Evolutionary conservation across 2,888 invertebrate species (phyloP).

Genomic region (Phytoseiulus persimilis): DNA sequence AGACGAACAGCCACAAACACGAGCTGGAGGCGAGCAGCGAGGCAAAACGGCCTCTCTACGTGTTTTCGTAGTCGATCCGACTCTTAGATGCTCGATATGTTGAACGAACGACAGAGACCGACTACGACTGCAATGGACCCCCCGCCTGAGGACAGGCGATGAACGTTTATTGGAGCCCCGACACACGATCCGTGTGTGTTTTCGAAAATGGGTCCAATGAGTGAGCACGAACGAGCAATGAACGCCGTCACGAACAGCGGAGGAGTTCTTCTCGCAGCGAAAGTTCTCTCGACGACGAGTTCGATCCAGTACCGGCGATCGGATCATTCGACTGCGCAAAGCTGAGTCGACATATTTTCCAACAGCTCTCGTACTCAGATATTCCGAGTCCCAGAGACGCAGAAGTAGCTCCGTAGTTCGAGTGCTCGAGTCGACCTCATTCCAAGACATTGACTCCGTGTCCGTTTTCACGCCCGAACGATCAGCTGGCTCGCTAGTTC

Average conservation of each 20-base stretch:
- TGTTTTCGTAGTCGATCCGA: not conserved
- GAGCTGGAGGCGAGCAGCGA: not conserved
- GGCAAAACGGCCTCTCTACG: not conserved
- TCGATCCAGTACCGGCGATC: too few relatives aligned
- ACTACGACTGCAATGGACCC: not conserved
- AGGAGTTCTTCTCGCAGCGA: not conserved
- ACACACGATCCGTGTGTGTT: not conserved
- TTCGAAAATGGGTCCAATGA: not conserved
- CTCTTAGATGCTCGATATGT: not conserved
- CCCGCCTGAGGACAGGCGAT: not conserved
- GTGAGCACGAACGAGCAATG: not conserved
- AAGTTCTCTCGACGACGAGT: not conserved
- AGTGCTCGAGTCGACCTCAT: not conserved
- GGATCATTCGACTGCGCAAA: not conserved
- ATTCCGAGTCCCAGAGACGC: not conserved
- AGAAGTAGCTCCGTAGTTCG: not conserved
- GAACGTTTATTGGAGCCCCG: not conserved
- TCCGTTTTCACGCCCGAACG: not conserved
- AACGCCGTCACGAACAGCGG: not conserved
- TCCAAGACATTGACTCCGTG: not conserved
- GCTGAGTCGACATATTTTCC: not conserved
- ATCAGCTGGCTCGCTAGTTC: not conserved
- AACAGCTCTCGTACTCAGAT: not conserved
- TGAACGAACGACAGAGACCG: not conserved
- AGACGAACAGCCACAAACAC: not conserved